Percentiles rank a stretch among this genome's conserved stretches.
Conservation (phyloP, 2,797 vertebrate genomes). For the Aphelocoma californica region DNA sequence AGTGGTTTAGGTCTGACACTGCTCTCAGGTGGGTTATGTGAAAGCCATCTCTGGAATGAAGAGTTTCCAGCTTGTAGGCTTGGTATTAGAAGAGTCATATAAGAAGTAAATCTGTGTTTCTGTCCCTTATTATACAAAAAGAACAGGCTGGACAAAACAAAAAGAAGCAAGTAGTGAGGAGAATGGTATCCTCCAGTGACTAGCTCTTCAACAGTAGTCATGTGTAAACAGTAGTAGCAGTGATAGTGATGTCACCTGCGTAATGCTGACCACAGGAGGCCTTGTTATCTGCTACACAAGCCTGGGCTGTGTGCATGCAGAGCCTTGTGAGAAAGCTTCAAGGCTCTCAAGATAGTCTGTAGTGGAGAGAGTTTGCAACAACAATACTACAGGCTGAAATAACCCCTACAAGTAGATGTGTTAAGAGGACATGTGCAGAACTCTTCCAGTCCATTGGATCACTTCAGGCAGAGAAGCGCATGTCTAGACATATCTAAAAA, state of each 20-base stretch:
- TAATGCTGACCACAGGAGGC: neutral
- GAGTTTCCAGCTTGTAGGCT: neutral
- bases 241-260: neutral
- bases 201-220: neutral
- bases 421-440: neutral
- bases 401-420: neutral
- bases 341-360: neutral
- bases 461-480: neutral
- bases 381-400: neutral
- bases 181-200: neutral
- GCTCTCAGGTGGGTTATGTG: neutral
- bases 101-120: neutral
- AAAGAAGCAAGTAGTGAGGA: neutral
- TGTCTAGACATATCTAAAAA: neutral
- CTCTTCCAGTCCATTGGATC: neutral
- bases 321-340: neutral
- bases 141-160: neutral
- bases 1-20: neutral
- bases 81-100: neutral
- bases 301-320: neutral
- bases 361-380: neutral
- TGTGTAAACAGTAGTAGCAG: neutral
- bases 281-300: neutral
- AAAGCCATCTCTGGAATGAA: neutral
- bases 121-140: neutral